Conservation (phyloP, 2,113 vertebrate genomes). For the Chaenocephalus aceratus region DNA sequence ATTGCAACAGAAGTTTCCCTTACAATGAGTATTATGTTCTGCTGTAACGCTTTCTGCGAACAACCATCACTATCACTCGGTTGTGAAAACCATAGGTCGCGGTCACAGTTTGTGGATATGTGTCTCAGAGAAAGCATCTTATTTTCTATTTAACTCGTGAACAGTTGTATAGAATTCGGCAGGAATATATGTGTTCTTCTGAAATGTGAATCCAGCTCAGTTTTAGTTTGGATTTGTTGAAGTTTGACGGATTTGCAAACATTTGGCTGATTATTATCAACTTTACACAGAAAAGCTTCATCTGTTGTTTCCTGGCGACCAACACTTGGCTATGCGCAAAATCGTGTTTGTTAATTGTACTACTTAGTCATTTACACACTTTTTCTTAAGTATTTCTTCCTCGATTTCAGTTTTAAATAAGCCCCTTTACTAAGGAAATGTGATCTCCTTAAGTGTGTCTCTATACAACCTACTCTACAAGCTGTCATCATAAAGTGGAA, state of each 20-base stretch:
- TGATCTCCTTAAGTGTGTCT: not conserved
- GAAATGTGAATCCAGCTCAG: not conserved
- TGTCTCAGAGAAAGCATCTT: not conserved
- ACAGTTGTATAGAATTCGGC: not conserved
- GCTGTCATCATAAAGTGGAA: not conserved
- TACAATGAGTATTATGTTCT: not conserved
- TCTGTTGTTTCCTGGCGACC: not conserved
- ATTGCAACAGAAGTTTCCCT: too few species aligned
- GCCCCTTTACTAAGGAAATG: not conserved
- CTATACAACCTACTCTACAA: not conserved
- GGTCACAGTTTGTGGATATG: not conserved
- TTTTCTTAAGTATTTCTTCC: constrained; percentile 6
- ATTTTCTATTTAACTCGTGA: not conserved
- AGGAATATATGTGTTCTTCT: not conserved
- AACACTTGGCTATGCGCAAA: not conserved
- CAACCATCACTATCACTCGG: not conserved
- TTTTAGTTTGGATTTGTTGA: not conserved
- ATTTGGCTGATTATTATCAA: constrained; percentile 18
- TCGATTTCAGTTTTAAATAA: not conserved
- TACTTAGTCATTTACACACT: too few species aligned
- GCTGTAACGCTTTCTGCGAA: not conserved
- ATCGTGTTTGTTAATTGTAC: not conserved
- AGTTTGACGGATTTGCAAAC: constrained; percentile 7
- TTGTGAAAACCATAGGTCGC: not conserved
- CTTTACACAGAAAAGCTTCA: not conserved